These are phyloP conservation scores for Pteropus rufus DNA, from an alignment of 2,797 vertebrate species.

Conservation along the genomic window DNA sequence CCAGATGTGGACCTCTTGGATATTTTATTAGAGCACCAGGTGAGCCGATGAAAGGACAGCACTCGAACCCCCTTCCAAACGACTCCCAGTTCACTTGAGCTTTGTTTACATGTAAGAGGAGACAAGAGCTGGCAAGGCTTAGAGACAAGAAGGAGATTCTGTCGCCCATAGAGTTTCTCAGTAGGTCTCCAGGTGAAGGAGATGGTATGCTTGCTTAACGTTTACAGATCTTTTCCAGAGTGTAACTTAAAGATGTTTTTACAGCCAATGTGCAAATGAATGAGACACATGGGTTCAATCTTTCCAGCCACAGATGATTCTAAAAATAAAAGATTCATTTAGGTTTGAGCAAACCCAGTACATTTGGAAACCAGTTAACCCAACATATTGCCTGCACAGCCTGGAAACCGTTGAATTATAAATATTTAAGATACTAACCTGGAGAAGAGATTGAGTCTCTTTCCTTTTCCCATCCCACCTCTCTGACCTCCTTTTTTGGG, in stretches of 20 bases:
- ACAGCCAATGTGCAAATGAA: conserved; percentile 44
- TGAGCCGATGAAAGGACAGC: conserved; percentile 56
- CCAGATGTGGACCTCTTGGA: conserved; percentile 60
- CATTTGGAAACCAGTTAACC: conserved; percentile 37
- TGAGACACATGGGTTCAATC: conserved; percentile 63
- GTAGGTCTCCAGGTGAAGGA: not conserved
- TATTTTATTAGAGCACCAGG: conserved; percentile 56
- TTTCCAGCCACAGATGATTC: conserved; percentile 34
- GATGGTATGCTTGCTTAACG: not conserved
- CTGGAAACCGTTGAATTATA: conserved; percentile 32
- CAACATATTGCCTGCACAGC: not conserved
- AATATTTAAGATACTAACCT: not conserved
- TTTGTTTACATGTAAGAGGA: conserved; percentile 43
- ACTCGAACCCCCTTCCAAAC: conserved; percentile 33
- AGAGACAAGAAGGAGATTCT: not conserved
- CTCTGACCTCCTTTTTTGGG: not conserved
- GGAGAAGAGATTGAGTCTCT: not conserved
- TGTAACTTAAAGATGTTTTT: conserved; percentile 40
- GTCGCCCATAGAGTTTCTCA: not conserved
- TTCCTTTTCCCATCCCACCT: not conserved
- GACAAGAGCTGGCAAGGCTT: not conserved
- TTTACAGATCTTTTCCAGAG: conserved; percentile 1
- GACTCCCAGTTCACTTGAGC: not conserved
- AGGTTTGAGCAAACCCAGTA: conserved; percentile 48
- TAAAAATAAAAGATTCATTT: conserved; percentile 60